Conservation (phyloP, 2,888 invertebrate genomes). For the Polydrusus cervinus region DNA sequence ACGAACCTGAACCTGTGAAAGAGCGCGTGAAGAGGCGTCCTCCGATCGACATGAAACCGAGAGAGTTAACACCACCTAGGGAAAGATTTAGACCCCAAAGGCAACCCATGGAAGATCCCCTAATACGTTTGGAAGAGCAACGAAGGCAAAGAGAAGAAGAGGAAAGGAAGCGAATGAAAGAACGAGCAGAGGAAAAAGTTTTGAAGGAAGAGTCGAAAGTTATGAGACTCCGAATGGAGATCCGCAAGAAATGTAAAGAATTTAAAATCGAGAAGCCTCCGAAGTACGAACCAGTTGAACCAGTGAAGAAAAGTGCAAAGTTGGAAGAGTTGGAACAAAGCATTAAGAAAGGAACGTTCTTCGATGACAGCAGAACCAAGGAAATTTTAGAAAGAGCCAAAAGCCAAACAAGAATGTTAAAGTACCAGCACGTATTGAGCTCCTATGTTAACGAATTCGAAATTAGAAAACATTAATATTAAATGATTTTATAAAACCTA, state of each 20-base stretch:
- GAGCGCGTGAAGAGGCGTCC: conserved; percentile 64
- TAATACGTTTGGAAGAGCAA: conserved; percentile 63
- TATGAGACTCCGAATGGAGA: conserved; percentile 65
- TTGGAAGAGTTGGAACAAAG: conserved; percentile 67
- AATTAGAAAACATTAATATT: conserved; percentile 59
- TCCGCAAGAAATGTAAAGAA: conserved; percentile 66
- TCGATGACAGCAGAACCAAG: conserved; percentile 68
- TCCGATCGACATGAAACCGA: conserved; percentile 57
- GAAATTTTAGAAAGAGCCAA: conserved; percentile 68
- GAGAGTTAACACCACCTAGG: conserved; percentile 59
- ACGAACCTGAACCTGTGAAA: conserved; percentile 63
- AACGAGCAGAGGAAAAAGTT: conserved; percentile 65
- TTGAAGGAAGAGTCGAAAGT: conserved; percentile 67
- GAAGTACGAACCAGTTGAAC: conserved; percentile 66
- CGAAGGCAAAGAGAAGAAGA: conserved; percentile 66
- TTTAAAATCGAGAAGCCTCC: conserved; percentile 66
- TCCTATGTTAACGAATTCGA: conserved; percentile 63
- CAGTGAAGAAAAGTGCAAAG: conserved; percentile 68
- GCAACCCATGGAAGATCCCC: conserved; percentile 64
- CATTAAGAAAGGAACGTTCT: conserved; percentile 68
- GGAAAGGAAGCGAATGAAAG: conserved; percentile 67
- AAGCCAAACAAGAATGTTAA: conserved; percentile 64
- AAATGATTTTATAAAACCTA: neutral
- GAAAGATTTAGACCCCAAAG: conserved; percentile 60
- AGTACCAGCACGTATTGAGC: conserved; percentile 63